Percentiles rank a stretch among this genome's conserved stretches.
These are phyloP conservation scores for Agriotes lineatus DNA, from an alignment of 2,888 invertebrate genomes.

Conservation along the genomic window DNA sequence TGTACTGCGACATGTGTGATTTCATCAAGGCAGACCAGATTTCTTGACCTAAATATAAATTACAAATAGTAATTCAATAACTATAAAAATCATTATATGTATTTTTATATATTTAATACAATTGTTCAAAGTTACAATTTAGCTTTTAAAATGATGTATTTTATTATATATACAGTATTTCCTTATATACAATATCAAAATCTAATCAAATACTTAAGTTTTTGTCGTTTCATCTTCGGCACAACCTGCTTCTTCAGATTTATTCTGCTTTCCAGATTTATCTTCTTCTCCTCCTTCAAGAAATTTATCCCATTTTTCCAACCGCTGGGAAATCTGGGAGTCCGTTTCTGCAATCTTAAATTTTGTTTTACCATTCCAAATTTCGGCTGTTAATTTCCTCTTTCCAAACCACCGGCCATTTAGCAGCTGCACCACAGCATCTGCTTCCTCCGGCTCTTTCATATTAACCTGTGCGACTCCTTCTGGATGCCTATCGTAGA, in stretches of 20 bases:
- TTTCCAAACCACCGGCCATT: slow-evolving; percentile 93
- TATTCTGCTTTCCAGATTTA: neutral
- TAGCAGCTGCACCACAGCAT: slow-evolving; percentile 87
- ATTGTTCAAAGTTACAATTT: too few relatives aligned
- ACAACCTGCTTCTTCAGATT: neutral
- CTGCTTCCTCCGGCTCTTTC: slow-evolving; percentile 91
- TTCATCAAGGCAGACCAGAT: too few relatives aligned
- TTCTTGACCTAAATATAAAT: too few relatives aligned
- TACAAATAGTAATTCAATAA: too few relatives aligned
- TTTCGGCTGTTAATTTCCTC: slow-evolving; percentile 84
- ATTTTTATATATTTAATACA: too few relatives aligned
- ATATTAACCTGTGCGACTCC: slow-evolving; percentile 95
- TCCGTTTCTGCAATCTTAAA: slow-evolving; percentile 89
- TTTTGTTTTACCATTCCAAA: slow-evolving; percentile 97
- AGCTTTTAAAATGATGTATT: too few relatives aligned
- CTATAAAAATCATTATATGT: too few relatives aligned
- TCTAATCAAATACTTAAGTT: too few relatives aligned
- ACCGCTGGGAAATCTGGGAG: slow-evolving; percentile 82
- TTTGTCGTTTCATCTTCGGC: too few relatives aligned
- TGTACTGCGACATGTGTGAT: too few relatives aligned
- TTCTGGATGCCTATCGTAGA: slow-evolving; percentile 94
- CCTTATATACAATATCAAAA: too few relatives aligned
- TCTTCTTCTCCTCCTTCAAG: slow-evolving; percentile 71
- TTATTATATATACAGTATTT: too few relatives aligned
- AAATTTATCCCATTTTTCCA: slow-evolving; percentile 90